Conservation (phyloP, 2,113 vertebrate species). For the Laticauda colubrina region DNA sequence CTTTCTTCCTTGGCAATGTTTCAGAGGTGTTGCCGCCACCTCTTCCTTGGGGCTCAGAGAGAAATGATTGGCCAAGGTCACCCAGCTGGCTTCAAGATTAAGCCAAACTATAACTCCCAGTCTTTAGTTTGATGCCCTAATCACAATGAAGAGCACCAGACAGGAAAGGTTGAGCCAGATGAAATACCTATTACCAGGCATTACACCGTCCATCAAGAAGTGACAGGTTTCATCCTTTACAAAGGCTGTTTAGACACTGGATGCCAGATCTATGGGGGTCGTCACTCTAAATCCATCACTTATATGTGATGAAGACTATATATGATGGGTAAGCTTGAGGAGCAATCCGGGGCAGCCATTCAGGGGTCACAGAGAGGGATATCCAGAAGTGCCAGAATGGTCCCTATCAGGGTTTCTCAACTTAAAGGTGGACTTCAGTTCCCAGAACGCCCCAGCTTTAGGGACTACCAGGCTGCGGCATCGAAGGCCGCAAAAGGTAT, state of each 20-base stretch:
- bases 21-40: not conserved
- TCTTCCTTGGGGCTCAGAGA: not conserved
- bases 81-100: not conserved
- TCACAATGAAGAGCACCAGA: not conserved
- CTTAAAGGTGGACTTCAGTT: not conserved
- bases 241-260: not conserved
- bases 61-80: not conserved
- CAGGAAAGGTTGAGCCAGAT: not conserved
- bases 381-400: not conserved
- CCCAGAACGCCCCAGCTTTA: not conserved
- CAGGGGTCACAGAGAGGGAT: not conserved
- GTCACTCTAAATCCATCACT: not conserved
- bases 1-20: not conserved
- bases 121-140: not conserved
- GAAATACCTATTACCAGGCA: not conserved
- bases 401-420: not conserved
- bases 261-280: not conserved
- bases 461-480: not conserved
- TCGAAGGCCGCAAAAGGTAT: not conserved
- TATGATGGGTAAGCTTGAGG: not conserved
- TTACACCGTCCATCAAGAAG: too few species aligned
- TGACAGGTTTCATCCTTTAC: not conserved
- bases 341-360: not conserved
- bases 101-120: not conserved
- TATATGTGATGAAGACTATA: not conserved